These are phyloP conservation scores for Gopherus flavomarginatus DNA, from an alignment of 2,113 vertebrate genomes.

Conservation along the genomic window DNA sequence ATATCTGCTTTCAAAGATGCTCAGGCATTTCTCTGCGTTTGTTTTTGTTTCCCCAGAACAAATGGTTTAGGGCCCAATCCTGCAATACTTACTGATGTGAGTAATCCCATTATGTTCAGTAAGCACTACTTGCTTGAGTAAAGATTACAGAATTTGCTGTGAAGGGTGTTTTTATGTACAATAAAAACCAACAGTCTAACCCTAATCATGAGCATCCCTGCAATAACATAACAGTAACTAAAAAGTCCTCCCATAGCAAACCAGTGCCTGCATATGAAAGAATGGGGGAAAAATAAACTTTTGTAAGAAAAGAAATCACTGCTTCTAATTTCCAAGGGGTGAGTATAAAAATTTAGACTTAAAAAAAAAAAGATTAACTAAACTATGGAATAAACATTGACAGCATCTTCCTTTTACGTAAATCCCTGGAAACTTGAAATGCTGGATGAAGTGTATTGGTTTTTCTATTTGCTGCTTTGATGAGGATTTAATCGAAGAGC, in stretches of 20 bases:
- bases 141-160: not conserved
- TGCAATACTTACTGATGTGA: not conserved
- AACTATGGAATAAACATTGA: rapidly evolving
- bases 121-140: rapidly evolving
- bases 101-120: not conserved
- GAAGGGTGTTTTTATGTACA: not conserved
- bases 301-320: not conserved
- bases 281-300: not conserved
- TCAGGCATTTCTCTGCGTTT: not conserved
- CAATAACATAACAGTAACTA: rapidly evolving
- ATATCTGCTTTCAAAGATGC: not conserved
- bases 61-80: not conserved
- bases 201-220: not conserved
- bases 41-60: not conserved
- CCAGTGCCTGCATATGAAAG: rapidly evolving
- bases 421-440: not conserved
- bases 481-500: slow-evolving; percentile 36
- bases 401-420: not conserved
- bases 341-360: not conserved
- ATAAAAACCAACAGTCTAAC: not conserved
- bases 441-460: not conserved
- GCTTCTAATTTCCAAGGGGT: not conserved
- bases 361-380: not conserved
- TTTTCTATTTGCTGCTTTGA: slow-evolving; percentile 42
- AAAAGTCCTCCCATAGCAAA: not conserved